Evolutionary conservation across 1,140 invertebrate genomes (phyloP), one percentile per base, ranked within the genome.

Genomic region (Meloidogyne exigua): DNA sequence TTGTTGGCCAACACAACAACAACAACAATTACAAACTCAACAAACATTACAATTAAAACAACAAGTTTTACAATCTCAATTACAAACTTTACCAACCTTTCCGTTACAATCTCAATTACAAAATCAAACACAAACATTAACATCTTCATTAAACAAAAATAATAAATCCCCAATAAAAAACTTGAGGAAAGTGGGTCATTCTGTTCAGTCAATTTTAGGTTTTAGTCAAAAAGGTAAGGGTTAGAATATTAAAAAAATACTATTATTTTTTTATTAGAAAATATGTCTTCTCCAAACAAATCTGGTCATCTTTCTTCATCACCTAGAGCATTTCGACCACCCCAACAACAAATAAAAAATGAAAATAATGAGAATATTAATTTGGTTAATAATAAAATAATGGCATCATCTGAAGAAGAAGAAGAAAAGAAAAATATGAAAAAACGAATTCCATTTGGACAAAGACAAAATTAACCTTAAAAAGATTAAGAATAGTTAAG

Each of bases 151-250:
- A 72, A 49, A 63, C n/a, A 9, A 23, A 4, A 18, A 28, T 23
- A 63, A 64, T 23, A 63, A 64, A 23, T 32, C 23, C 1, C 36
- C 26, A 26, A 23, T 32, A 18, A 64, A 65, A n/a, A 39, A 32
- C 1, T 21, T 21, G n/a, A 68, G 4, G 65, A 73, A 73, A 64
- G 57, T 73, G 23, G 57, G 71, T 23, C 71, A 73, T 64, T 73
- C 71, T 32, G 71, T 73, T 13, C 71, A 73, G 12, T 66, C 71
- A 18, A 73, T 73, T 65, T 73, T 73, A 36, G 71, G 71, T 36
- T 62, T 64, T 18, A 64, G 57, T 26, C 71, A 72, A 32, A 73
- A 63, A 18, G 57, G 57, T 39, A 69, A 68, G 10, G 3, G 11
- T 13, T 25, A 15, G 10, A 26, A 28, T 18, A 28, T 64, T n/a